Base-by-base conservation (phyloP, 2,113 vertebrate species). In the Psilopsiagon aymara region DNA sequence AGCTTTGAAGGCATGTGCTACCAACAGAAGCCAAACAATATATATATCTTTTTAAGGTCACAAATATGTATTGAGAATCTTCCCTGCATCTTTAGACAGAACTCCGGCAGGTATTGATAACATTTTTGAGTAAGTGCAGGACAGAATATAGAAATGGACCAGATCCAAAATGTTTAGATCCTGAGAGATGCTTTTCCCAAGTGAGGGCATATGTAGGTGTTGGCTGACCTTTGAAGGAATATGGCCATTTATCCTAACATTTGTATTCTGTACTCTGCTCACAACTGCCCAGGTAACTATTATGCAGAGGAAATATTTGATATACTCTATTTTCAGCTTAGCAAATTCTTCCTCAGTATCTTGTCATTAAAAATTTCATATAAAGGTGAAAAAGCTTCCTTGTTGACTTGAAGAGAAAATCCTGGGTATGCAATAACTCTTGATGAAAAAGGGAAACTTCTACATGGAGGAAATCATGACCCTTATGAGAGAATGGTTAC, bases 21-120 rank as follows among this genome's bases (percentile, higher is more conserved):
- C 20, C 25, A 76, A 39, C 47, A 47, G 17, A 92, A 84, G 43
- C 9, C 8, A 67, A 66, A 43, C 6, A 43, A n/a, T 31, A 55
- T 24, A 11, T 17, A 53, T 4, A 5, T 46, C 17, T 80, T 75
- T 81, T 10, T 37, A 84, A 70, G 19, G 47, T 66, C 49, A 67
- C 25, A 86, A 21, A 68, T 70, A 37, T 0, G 1, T 44, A 10
- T 39, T 0, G 1, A 80, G 23, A 39, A 12, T 77, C 31, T 41
- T 17, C 21, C 33, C 17, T 84, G 1, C 27, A 27, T 77, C 43
- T 87, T 69, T 62, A 31, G 23, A 41, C 10, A 60, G 25, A 80
- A 35, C 6, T 91, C 16, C 15, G 10, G 28, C 2, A 68, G 33
- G 17, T n/a, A 64, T 67, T 63, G 76, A 6, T 52, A 27, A 6